Evolutionary conservation across 2,888 invertebrate species (phyloP).

Genomic region (Ectemnius continuus): DNA sequence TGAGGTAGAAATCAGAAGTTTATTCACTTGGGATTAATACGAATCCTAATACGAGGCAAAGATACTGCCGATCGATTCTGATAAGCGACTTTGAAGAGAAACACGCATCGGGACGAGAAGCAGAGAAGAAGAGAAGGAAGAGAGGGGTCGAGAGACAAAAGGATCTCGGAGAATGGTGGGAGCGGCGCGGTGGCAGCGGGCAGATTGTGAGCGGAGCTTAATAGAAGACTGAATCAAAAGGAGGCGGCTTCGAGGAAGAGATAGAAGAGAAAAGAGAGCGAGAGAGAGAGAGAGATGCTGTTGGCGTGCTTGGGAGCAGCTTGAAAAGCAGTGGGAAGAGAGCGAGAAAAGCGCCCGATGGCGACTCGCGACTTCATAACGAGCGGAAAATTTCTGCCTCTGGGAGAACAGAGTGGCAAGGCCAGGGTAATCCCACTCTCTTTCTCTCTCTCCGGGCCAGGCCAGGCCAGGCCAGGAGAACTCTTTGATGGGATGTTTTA

Average conservation of each 20-base stretch:
- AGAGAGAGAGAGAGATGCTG: not conserved
- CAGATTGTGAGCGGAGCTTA: no score
- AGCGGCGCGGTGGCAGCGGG: not conserved
- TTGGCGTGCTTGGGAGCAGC: not conserved
- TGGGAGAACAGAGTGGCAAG: no score
- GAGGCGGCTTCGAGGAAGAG: not conserved
- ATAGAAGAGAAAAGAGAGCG: not conserved
- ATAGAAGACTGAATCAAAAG: not conserved
- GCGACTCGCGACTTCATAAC: slow-evolving; percentile 11
- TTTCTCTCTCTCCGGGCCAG: no score
- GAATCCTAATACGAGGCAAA: no score
- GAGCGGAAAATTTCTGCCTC: slow-evolving; percentile 12
- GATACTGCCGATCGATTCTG: no score
- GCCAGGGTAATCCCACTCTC: no score
- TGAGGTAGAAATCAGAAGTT: no score
- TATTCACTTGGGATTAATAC: no score
- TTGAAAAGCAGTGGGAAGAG: not conserved
- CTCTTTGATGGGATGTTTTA: slow-evolving; percentile 9
- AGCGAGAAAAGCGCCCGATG: slow-evolving; percentile 3
- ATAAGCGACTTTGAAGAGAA: slow-evolving; percentile 27
- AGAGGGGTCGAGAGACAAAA: not conserved
- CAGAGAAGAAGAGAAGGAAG: not conserved
- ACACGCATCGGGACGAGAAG: slow-evolving; percentile 22
- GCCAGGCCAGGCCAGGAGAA: not conserved
- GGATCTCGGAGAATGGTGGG: not conserved